phyloP scores from a whole-genome alignment of 2,888 invertebrate genomes.

The Leptinotarsa tumamoca region DNA sequence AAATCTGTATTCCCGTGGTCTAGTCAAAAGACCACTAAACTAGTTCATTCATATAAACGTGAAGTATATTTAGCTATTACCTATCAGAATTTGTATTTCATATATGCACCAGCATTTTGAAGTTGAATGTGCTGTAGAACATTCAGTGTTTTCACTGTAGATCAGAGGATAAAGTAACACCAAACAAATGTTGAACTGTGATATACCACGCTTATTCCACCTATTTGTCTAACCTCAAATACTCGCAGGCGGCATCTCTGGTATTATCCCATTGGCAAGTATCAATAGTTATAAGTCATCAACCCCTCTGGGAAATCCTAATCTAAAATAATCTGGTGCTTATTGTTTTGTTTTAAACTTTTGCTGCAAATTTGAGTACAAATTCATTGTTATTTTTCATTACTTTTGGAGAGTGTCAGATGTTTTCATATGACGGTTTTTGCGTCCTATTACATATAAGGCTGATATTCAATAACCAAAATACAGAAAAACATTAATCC shows the following conservation, averaged over 20 bases:
- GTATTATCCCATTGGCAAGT: conserved; percentile 33
- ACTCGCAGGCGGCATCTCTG: conserved; percentile 32
- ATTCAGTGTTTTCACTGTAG: neutral
- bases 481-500: neutral
- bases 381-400: conserved; percentile 24
- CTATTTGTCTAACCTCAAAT: conserved; percentile 27
- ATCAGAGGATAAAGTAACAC: conserved; percentile 1
- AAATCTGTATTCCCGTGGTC: no score
- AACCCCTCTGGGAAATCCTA: conserved; percentile 35
- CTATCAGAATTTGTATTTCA: no score
- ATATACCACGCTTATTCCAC: conserved; percentile 32
- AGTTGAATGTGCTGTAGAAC: conserved; percentile 1
- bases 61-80: no score
- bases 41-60: no score
- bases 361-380: conserved; percentile 29
- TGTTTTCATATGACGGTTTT: neutral
- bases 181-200: conserved; percentile 32
- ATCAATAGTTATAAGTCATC: conserved; percentile 31
- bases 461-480: neutral
- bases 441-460: neutral
- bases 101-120: neutral
- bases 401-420: neutral
- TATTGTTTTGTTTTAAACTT: conserved; percentile 27
- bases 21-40: no score
- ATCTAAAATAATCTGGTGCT: conserved; percentile 44